Percentiles rank a stretch among this genome's conserved stretches.
These are phyloP conservation scores for Globodera rostochiensis DNA, from an alignment of 1,140 invertebrate genomes.

Conservation along the genomic window DNA sequence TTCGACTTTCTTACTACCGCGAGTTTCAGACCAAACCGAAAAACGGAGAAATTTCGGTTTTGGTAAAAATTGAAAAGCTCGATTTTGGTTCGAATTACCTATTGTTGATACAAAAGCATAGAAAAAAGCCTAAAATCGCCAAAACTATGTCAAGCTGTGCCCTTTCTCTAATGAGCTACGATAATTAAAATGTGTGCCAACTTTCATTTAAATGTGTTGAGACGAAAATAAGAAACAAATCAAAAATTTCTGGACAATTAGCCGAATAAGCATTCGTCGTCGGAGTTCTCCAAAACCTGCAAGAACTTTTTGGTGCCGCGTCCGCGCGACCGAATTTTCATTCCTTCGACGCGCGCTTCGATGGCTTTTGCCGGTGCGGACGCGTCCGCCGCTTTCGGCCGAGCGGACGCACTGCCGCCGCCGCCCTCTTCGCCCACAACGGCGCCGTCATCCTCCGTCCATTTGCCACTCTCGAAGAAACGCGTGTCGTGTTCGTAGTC, in stretches of 20 bases:
- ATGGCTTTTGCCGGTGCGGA: neutral
- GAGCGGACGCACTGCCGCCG: slow-evolving; percentile 5
- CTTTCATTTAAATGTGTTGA: neutral
- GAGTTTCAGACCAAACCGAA: no score
- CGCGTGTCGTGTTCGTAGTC: slow-evolving; percentile 64
- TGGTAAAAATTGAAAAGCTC: no score
- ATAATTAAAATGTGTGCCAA: neutral
- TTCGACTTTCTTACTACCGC: no score
- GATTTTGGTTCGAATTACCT: no score
- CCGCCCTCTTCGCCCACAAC: neutral
- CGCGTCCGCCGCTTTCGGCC: neutral
- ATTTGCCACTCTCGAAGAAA: slow-evolving; percentile 45
- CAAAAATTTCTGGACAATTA: neutral
- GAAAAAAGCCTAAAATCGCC: no score
- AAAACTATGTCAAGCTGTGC: no score
- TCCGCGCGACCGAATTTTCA: slow-evolving; percentile 47
- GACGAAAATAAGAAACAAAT: neutral
- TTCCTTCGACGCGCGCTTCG: slow-evolving; percentile 28
- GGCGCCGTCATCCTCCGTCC: slow-evolving; percentile 23
- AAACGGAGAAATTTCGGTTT: no score
- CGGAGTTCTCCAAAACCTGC: slow-evolving; percentile 9
- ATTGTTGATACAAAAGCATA: no score
- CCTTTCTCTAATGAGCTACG: no score
- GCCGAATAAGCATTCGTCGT: slow-evolving; percentile 1
- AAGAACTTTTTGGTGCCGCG: slow-evolving; percentile 52